Base-by-base conservation (phyloP, 1,140 invertebrate genomes). In the Neotoxoptera formosana region DNA sequence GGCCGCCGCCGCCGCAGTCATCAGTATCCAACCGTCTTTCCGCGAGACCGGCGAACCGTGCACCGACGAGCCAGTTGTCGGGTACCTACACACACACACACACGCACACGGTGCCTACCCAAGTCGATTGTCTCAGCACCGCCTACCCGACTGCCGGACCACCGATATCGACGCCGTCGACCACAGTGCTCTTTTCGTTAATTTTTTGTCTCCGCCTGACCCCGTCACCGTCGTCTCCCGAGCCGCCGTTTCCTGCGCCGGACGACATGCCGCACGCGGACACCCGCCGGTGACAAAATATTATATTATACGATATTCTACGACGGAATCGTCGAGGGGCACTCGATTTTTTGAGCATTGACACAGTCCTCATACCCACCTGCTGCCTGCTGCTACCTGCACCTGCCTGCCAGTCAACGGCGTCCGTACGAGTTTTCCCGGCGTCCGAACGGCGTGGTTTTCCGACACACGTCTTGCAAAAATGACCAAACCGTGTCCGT, bases 11-110 rank as follows among this genome's bases (percentile, higher is more conserved):
- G 36, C 81, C 21, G 17, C 48, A 89, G 88, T 89, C 60, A 2
- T 76, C 60, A 76, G 60, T 76, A 67, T 67, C 60, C 30, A 89
- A 53, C 88, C 88, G 88, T 56, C 88, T 56, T 89, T 23, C 88
- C 48, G 11, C 51, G 48, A 36, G 88, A 89, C 51, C 21, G 48
- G 48, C 51, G 51, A 76, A 30, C 88, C 7, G n/a, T 21, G 86
- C 30, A 17, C 20, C 30, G 84, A 11, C 60, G 0, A 76, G 4
- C n/a, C 30, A 76, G 14, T 76, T 76, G 14, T 76, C 60, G n/a
- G 60, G 51, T 53, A 53, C 3, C 17, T 76, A 67, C n/a, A 76
- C 25, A 23, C 53, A 53, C 83, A 8, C 20, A 23, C 76, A 34
- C 41, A 34, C 81, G 1, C 81, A 3, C 34, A 25, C 41, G 81